Evolutionary conservation across 30 jellyfish, hydroid and myxozoan genomes (phyloP), one percentile per base, ranked within the genome.

Genomic region (Sanderia malayensis): DNA sequence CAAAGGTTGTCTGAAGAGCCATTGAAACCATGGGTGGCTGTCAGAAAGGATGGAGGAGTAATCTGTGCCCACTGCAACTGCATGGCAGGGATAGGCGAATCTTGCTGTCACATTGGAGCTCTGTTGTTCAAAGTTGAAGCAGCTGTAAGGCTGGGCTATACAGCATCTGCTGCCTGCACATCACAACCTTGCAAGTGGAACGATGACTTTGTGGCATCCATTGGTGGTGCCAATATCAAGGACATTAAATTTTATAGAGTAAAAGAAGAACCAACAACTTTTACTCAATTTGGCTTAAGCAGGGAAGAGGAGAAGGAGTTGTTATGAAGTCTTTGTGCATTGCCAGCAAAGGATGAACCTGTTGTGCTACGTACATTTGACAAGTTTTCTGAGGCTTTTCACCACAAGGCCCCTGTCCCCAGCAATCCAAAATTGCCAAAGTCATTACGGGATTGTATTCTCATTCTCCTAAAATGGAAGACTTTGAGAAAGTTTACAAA

Each of bases 51-150:
- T 68, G 81, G 81, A 26, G 21, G 71, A 41, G 37, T 68, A 4
- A 1, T 68, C 20, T 63, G 76, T 63, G 81, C 81, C 19, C 69
- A 68, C 44, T 68, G 69, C 23, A 46, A 68, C 69, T 68, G 81
- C 37, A 45, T 68, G 81, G 81, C 81, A 37, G 81, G 55, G 55
- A 41, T 41, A 6, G 55, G 55, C 15, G 55, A 41, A 41, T 41
- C 55, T 41, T 41, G 55, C 55, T 41, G 11, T 8, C 15, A 41
- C 15, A 41, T 41, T 41, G 55, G 55, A 41, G 55, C 55, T 41
- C 55, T 41, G 55, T 41, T 41, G 15, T 41, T 41, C 55, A 41
- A 41, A 15, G 55, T 41, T 41, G 55, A 41, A 62, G 75, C 15
- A 6, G 8, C 55, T 41, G 55, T 41, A 6, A 8, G 55, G 15